Percentiles rank a stretch among this genome's conserved stretches.
Evolutionary conservation across 2,888 invertebrate species (phyloP).

Genomic region (Eledona agricola): DNA sequence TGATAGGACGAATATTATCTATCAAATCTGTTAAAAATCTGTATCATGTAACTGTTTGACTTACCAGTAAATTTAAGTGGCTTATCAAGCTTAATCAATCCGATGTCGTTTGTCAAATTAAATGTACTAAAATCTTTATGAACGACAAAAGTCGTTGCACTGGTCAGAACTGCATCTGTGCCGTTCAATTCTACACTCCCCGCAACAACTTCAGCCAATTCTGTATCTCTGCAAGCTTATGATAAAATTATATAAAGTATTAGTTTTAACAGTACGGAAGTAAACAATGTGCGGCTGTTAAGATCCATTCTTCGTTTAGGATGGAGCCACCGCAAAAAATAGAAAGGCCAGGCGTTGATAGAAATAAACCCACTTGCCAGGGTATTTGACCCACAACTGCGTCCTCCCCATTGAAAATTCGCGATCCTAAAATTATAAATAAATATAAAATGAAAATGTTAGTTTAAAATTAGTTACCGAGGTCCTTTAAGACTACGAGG

Average conservation of each 20-base stretch:
- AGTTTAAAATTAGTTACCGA: too few species aligned
- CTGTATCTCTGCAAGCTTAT: too few species aligned
- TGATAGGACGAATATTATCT: neutral
- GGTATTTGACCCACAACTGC: slow-evolving; percentile 4
- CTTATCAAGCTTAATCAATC: neutral
- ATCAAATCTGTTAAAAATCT: too few species aligned
- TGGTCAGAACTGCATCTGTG: too few species aligned
- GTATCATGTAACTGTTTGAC: too few species aligned
- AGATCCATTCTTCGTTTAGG: slow-evolving; percentile 7
- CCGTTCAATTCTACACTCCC: too few species aligned
- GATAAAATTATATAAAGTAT: too few species aligned
- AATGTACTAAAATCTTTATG: slow-evolving; percentile 3
- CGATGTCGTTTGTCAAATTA: neutral
- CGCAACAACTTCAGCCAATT: too few species aligned
- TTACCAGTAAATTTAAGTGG: neutral
- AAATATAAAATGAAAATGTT: too few species aligned
- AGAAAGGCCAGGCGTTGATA: neutral
- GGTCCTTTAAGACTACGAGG: too few species aligned
- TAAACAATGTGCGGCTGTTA: slow-evolving; percentile 12
- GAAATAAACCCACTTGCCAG: slow-evolving; percentile 1
- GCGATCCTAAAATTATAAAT: slow-evolving; percentile 1
- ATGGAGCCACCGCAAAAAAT: slow-evolving; percentile 13
- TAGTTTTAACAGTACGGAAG: too few species aligned
- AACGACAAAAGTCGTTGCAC: neutral
- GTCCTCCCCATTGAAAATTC: slow-evolving; percentile 1